Conservation (phyloP, 2,113 vertebrate species). For the Perca fluviatilis region DNA sequence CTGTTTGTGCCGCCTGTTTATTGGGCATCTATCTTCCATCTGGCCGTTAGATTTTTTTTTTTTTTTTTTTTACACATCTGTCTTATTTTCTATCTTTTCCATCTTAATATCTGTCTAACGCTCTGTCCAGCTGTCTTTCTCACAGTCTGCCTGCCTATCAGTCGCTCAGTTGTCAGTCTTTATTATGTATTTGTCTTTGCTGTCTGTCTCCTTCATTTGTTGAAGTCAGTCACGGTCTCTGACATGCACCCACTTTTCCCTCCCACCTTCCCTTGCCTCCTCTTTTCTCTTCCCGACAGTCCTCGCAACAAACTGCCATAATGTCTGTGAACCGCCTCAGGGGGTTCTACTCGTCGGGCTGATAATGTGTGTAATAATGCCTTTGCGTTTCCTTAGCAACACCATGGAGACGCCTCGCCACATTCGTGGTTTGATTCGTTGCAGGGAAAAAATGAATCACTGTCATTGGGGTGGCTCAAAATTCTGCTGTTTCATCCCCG, state of each 20-base stretch:
- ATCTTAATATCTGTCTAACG: constrained; percentile 42
- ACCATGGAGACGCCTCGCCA: constrained; percentile 54
- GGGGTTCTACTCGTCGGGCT: constrained; percentile 47
- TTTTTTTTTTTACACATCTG: background rate
- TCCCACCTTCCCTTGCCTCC: background rate
- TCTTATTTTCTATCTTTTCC: constrained; percentile 35
- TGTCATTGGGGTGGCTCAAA: constrained; percentile 45
- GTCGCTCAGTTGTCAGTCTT: constrained; percentile 50
- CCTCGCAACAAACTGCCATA: constrained; percentile 52
- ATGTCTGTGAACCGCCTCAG: constrained; percentile 55
- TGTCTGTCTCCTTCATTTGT: constrained; percentile 48
- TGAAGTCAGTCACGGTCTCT: constrained; percentile 44
- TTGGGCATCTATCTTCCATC: constrained; percentile 59
- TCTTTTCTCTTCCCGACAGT: constrained; percentile 14
- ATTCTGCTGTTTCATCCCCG: constrained; percentile 79
- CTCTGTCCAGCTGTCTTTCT: constrained; percentile 37
- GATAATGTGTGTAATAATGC: constrained; percentile 74
- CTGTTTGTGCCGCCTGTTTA: constrained; percentile 51
- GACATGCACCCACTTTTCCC: constrained; percentile 37
- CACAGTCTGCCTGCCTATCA: constrained; percentile 11
- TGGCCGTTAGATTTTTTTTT: constrained; percentile 28
- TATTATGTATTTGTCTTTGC: constrained; percentile 49
- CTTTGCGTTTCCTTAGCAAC: constrained; percentile 70
- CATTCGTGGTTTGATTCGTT: constrained; percentile 54
- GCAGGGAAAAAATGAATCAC: constrained; percentile 48